Evolutionary conservation across 2,113 vertebrate genomes (phyloP).

Genomic region (Petrocephalus zakoni): DNA sequence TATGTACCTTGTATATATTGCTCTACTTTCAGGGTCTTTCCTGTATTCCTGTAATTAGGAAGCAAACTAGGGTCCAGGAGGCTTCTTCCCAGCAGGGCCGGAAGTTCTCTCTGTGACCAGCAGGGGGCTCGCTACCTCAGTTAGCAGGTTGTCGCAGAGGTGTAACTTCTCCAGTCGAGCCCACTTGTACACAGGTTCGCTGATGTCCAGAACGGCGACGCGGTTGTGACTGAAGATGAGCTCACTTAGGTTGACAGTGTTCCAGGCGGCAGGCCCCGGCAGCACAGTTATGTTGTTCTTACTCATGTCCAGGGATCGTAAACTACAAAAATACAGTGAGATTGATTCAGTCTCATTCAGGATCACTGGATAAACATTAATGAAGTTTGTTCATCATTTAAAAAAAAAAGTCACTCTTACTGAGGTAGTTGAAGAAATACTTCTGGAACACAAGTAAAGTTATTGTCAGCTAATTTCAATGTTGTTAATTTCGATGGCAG

Average conservation of each 20-base stretch:
- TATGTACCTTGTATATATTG: background rate
- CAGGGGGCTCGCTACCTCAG: slow-evolving; percentile 65
- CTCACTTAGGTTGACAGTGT: slow-evolving; percentile 79
- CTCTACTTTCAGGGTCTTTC: background rate
- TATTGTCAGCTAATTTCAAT: slow-evolving; percentile 81
- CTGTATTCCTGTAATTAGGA: background rate
- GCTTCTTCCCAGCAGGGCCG: background rate
- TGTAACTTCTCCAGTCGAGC: slow-evolving; percentile 84
- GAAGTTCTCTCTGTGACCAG: background rate
- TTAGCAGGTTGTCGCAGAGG: slow-evolving; percentile 79
- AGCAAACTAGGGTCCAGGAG: background rate
- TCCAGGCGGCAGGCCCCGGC: slow-evolving; percentile 74
- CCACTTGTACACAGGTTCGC: slow-evolving; percentile 73
- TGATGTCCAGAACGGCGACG: slow-evolving; percentile 74
- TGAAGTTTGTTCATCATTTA: background rate
- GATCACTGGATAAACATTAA: background rate
- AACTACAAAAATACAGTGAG: slow-evolving; percentile 50
- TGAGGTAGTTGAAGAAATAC: slow-evolving; percentile 73
- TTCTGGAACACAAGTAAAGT: slow-evolving; percentile 68
- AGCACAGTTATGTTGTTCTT: slow-evolving; percentile 71
- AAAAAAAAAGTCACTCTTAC: slow-evolving; percentile 61
- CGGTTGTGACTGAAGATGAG: slow-evolving; percentile 83
- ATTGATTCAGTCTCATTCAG: background rate
- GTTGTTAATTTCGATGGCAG: slow-evolving; percentile 75
- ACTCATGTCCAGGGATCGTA: slow-evolving; percentile 83